A percentile compares a stretch with the other conserved stretches of the same genome.
Evolutionary conservation across 2,797 vertebrate species (phyloP).

Genomic region (Gambusia yucatana): DNA sequence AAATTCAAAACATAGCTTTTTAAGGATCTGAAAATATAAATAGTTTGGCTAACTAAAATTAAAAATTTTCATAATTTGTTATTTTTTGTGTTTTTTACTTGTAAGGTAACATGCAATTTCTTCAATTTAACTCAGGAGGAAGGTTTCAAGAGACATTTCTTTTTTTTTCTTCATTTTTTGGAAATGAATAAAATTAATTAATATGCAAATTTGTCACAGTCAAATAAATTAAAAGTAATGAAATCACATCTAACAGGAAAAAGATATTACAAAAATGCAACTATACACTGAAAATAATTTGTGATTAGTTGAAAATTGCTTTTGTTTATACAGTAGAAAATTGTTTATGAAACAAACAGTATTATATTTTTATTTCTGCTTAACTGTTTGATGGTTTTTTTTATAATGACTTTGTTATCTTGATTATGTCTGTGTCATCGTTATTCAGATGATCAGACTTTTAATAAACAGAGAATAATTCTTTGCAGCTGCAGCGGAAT

Average conservation of each 20-base stretch:
- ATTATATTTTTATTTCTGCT: not conserved
- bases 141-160: not conserved
- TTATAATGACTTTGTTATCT: not conserved
- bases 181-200: not conserved
- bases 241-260: not conserved
- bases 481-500: not conserved
- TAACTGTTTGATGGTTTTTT: not conserved
- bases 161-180: not conserved
- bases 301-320: not conserved
- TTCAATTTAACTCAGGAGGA: not conserved
- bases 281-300: not conserved
- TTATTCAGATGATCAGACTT: not conserved
- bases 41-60: not conserved
- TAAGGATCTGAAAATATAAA: not conserved
- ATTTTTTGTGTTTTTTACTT: not conserved
- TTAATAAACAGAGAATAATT: constrained; percentile 3
- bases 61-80: not conserved
- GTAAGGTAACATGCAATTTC: not conserved
- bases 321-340: not conserved
- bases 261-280: not conserved
- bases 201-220: not conserved
- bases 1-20: not conserved
- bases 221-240: not conserved
- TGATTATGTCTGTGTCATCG: not conserved
- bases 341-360: not conserved